These are phyloP conservation scores for Ctenoplectra terminalis DNA, from an alignment of 1,140 invertebrate species.

Conservation along the genomic window DNA sequence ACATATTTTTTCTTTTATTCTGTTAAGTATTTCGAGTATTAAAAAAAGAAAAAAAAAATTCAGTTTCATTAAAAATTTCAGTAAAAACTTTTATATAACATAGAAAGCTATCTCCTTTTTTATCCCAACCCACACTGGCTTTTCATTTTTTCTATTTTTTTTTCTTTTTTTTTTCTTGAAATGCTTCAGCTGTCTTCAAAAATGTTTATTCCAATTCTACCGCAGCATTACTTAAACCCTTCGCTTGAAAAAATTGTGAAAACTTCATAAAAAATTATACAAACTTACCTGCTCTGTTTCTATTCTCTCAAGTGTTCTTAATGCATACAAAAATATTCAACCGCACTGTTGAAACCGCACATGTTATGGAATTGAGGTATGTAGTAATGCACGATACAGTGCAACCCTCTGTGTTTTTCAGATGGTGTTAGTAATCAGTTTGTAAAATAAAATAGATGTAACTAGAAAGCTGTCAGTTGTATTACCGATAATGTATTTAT, in stretches of 20 bases:
- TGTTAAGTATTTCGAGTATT: background rate
- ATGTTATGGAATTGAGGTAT: too few species aligned
- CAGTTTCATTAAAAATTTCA: background rate
- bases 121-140: background rate
- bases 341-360: background rate
- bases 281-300: background rate
- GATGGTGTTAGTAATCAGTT: too few species aligned
- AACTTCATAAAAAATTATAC: background rate
- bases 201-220: background rate
- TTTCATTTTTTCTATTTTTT: background rate
- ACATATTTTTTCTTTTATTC: background rate
- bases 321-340: conserved; percentile 1
- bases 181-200: background rate
- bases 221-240: background rate
- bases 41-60: too few species aligned
- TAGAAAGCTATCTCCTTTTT: background rate
- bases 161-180: background rate
- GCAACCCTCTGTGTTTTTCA: too few species aligned
- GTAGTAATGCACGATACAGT: too few species aligned
- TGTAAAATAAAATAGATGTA: too few species aligned
- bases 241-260: background rate
- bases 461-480: too few species aligned
- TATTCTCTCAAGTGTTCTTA: background rate
- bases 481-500: too few species aligned
- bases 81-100: background rate